Evolutionary conservation across 2,888 invertebrate genomes (phyloP), one percentile per base, ranked within the genome.

Genomic region (Acronicta aceris): DNA sequence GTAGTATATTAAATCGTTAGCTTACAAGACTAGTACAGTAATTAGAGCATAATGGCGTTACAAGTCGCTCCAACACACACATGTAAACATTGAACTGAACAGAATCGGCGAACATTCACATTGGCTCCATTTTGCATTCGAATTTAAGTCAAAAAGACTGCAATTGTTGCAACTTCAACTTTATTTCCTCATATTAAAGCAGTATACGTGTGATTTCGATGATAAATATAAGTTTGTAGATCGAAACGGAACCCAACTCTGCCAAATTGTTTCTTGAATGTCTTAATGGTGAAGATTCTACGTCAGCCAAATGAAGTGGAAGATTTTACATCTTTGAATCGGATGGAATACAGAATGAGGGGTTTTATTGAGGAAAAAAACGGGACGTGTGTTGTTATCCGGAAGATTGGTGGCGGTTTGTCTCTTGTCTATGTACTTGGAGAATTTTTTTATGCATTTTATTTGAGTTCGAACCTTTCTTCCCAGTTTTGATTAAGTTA

Each of bases 231-330:
- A 55, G 38, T 50, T 74, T 65, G 74, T 49, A 57, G 49, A 61
- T 74, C 60, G 58, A 65, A 59, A 59, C 74, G 69, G 64, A 74
- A 59, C 67, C 49, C 63, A 56, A 58, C 59, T 49, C 72, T 80
- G 83, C 85, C 85, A 85, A 85, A 85, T 85, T 84, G 83, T 85
- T 85, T 85, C 81, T 79, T 76, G 79, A 80, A 84, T 77, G 81
- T 81, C 81, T 82, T 84, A 85, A 86, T 85, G 81, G 82, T 59
- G 58, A 62, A 59, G 71, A 74, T 71, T 79, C 77, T 74, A 74
- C 81, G 75, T 79, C 69, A 75, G 71, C 65, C 62, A 81, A 86
- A 85, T 84, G 82, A 83, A 81, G 79, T 71, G 70, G 75, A 82
- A 82, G 69, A 81, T 83, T 81, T 65, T 79, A 76, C 79, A 80